These are phyloP conservation scores for Tanaodytes sp. DNA, from an alignment of 2,888 invertebrate species.

Conservation along the genomic window DNA sequence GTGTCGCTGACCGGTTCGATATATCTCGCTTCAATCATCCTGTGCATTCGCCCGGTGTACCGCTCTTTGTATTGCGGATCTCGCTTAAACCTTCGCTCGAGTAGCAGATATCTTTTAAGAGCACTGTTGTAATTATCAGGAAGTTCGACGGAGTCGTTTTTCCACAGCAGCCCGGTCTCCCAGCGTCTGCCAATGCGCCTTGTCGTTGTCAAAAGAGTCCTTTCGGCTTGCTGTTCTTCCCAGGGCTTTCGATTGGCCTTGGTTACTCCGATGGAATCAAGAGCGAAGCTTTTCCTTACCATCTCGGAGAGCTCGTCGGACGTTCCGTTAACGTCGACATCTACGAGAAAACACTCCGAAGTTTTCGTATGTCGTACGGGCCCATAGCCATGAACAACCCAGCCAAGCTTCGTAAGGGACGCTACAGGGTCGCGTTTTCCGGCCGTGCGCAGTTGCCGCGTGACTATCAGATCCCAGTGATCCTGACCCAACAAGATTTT, in stretches of 20 bases:
- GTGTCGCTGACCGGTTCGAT: not conserved
- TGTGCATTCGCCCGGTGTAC: not conserved
- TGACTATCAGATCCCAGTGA: constrained; percentile 6
- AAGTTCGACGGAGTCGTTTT: not conserved
- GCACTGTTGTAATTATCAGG: not conserved
- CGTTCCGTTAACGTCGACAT: not conserved
- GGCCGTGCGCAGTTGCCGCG: not conserved
- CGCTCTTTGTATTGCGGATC: not conserved
- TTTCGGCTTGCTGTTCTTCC: constrained; percentile 14
- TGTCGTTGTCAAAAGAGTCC: constrained; percentile 13
- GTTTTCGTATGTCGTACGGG: not conserved
- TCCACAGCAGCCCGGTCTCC: constrained; percentile 17
- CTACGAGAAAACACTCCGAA: not conserved
- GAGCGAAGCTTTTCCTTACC: constrained; percentile 13
- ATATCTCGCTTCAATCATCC: not conserved
- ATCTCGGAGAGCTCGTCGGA: constrained; percentile 1
- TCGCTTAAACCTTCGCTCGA: too few relatives aligned
- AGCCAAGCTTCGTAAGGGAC: constrained; percentile 7
- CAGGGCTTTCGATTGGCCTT: constrained; percentile 3
- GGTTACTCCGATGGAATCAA: constrained; percentile 19
- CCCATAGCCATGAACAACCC: constrained; percentile 14
- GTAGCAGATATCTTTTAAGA: not conserved
- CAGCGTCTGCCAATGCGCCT: constrained; percentile 15
- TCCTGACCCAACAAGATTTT: not conserved
- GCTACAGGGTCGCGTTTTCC: constrained; percentile 7